phyloP scores from a whole-genome alignment of 37 sponge, comb jelly and placozoan species.

The Diacarnus erythraeanus region DNA sequence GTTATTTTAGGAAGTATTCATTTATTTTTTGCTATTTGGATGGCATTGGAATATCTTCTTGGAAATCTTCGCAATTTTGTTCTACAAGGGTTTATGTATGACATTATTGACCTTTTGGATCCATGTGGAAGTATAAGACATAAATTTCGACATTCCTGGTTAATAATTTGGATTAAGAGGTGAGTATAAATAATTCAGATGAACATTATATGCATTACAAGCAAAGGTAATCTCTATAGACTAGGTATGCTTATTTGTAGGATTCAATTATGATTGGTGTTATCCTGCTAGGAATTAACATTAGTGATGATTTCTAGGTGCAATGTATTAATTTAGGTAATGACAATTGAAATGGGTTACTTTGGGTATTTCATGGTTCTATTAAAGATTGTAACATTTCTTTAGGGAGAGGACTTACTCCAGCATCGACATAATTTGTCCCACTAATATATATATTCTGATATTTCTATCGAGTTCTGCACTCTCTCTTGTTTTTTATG shows the following conservation, averaged over 20 bases:
- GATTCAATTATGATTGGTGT: too few relatives aligned
- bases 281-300: too few relatives aligned
- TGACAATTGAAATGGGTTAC: too few relatives aligned
- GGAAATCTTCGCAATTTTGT: slow-evolving; percentile 54
- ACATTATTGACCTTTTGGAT: not conserved
- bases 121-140: too few relatives aligned
- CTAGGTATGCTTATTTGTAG: too few relatives aligned
- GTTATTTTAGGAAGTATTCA: slow-evolving; percentile 67
- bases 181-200: too few relatives aligned
- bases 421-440: slow-evolving; percentile 17
- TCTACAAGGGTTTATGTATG: slow-evolving; percentile 18
- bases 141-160: not conserved
- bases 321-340: too few relatives aligned
- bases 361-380: too few relatives aligned
- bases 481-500: not conserved
- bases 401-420: slow-evolving; percentile 8
- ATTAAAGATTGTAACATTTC: not conserved
- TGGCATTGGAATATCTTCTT: slow-evolving; percentile 50
- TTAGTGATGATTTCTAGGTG: too few relatives aligned
- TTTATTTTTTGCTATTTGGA: slow-evolving; percentile 31
- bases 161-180: not conserved
- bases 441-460: slow-evolving; percentile 14
- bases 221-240: too few relatives aligned
- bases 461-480: not conserved
- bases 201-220: too few relatives aligned